Base-by-base conservation (phyloP, 35 echinoderm and acorn worm species). In the Eucidaris tribuloides region DNA sequence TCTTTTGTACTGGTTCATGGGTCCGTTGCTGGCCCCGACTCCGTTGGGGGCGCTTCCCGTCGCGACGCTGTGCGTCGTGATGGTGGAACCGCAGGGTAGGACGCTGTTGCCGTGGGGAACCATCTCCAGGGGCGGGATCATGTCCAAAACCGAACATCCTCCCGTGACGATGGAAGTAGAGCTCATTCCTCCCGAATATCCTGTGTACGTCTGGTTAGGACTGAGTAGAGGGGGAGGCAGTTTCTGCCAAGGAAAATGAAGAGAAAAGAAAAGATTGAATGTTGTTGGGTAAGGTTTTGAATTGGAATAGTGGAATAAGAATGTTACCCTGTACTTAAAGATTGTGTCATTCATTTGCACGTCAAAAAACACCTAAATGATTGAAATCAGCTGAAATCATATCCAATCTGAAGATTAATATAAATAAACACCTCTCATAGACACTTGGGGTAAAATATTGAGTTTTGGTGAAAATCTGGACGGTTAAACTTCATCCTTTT, bases 141-240 rank as follows among this genome's bases (percentile, higher is more conserved):
- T 76, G 66, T 92, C 90, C 22, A 92, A 63, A 23, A 92, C 78
- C 15, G 90, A 92, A 45, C 78, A 79, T 17, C 83, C 84, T 18
- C 70, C 78, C 0, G 78, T 36, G 29, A 81, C 66, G 1, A 77
- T 46, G 45, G 63, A 42, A 30, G 64, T 54, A 13, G 46, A 48
- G 11, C 59, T n/a, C 34, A 45, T 61, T 1, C 42, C 62, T 5
- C 94, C 94, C 28, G 30, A 42, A 43, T 89, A 89, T 4, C 89
- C 86, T 17, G 52, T 80, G 82, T 97, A 89, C 32, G 78, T 81
- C 55, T 97, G 85, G 82, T 97, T 92, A 14, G 22, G 63, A 62
- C 89, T 97, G 30, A 24, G 55, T 19, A 58, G 33, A 37, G 88
- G 55, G 9, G 7, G 22, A 0, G 19, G 65, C 4, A 29, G 14